Conservation (phyloP, 2,888 invertebrate species). For the Noctua janthe region DNA sequence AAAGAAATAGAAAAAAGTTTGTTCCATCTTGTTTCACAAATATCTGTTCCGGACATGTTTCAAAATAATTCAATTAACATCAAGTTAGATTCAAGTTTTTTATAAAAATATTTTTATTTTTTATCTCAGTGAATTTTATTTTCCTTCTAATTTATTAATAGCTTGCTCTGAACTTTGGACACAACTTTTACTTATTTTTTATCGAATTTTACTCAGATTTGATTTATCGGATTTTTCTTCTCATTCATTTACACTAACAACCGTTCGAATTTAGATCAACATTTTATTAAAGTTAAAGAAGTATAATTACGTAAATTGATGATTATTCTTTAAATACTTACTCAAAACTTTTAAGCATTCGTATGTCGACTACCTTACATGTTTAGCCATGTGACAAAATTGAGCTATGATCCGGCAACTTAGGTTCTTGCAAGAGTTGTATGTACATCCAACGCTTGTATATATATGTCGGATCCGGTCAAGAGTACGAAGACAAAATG, state of each 20-base stretch:
- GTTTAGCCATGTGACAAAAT: not conserved
- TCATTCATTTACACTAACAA: not conserved
- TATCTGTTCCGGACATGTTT: conserved; percentile 23
- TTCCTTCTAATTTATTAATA: conserved; percentile 1
- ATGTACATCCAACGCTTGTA: too few species aligned
- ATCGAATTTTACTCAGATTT: not conserved
- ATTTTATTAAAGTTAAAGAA: too few species aligned
- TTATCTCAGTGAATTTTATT: conserved; percentile 1
- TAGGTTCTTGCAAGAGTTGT: too few species aligned
- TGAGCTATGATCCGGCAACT: not conserved
- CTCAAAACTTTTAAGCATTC: not conserved
- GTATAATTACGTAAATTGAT: not conserved
- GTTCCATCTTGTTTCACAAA: conserved; percentile 7
- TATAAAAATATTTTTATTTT: not conserved
- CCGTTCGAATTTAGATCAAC: not conserved
- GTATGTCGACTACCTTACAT: not conserved
- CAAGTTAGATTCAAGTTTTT: conserved; percentile 19
- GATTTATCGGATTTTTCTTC: not conserved
- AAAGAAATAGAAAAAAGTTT: not conserved
- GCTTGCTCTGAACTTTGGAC: conserved; percentile 12
- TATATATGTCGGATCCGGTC: too few species aligned
- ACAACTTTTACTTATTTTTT: conserved; percentile 4
- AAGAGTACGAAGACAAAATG: too few species aligned
- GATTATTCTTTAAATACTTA: not conserved
- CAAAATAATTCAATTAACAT: conserved; percentile 13